Evolutionary conservation across 2,888 invertebrate species (phyloP).

Genomic region (Mystacides longicornis): DNA sequence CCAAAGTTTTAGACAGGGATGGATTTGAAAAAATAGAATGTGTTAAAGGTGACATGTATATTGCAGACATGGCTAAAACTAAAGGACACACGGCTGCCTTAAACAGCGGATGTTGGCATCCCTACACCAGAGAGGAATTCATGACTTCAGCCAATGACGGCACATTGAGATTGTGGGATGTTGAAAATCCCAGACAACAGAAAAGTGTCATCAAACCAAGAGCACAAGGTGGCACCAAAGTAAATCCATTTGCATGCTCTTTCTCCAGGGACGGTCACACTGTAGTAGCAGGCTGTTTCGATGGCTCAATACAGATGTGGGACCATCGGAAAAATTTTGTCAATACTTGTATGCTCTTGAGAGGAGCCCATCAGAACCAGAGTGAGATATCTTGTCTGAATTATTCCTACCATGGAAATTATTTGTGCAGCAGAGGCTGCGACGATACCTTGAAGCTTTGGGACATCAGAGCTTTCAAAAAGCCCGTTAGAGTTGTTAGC

Average conservation of each 20-base stretch:
- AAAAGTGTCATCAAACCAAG: constrained; percentile 79
- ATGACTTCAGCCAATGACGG: constrained; percentile 92
- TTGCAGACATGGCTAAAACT: constrained; percentile 87
- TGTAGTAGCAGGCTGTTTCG: constrained; percentile 85
- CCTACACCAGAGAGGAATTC: constrained; percentile 84
- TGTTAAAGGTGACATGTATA: constrained; percentile 92
- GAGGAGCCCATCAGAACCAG: constrained; percentile 74
- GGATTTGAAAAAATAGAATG: constrained; percentile 91
- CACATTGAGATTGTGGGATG: constrained; percentile 86
- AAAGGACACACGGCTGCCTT: constrained; percentile 92
- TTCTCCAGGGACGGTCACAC: constrained; percentile 81
- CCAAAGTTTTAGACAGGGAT: constrained; percentile 90
- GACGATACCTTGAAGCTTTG: constrained; percentile 95
- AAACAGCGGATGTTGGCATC: constrained; percentile 91
- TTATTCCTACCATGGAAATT: constrained; percentile 80
- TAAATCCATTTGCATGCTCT: constrained; percentile 74
- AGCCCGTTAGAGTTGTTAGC: constrained; percentile 60
- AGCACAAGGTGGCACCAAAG: constrained; percentile 77
- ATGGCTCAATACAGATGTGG: constrained; percentile 97
- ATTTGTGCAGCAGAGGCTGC: constrained; percentile 73
- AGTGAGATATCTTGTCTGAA: constrained; percentile 75
- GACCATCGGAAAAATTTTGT: constrained; percentile 88
- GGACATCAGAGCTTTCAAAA: constrained; percentile 81
- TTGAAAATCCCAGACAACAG: constrained; percentile 72
- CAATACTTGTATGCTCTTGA: constrained; percentile 69